Evolutionary conservation across 2,888 invertebrate genomes (phyloP).

Genomic region (Vannuccia rotundouncinata): DNA sequence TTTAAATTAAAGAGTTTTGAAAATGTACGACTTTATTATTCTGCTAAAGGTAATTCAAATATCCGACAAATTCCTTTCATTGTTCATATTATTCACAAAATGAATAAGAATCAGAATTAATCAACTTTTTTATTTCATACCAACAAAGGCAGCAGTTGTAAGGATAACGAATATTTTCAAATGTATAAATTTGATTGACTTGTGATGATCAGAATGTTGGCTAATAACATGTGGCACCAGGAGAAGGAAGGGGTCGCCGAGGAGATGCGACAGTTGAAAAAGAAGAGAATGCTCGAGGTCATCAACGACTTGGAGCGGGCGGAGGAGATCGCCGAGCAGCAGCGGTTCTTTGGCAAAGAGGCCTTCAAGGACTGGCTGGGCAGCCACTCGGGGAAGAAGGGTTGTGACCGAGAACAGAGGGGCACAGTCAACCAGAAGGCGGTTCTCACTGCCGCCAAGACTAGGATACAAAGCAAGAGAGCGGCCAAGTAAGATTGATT

Average conservation of each 20-base stretch:
- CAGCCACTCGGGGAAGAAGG: not conserved
- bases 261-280: constrained; percentile 50
- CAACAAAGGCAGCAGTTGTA: no score
- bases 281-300: constrained; percentile 51
- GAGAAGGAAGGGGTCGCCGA: constrained; percentile 51
- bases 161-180: no score
- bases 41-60: no score
- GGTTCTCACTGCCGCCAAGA: not conserved
- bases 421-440: not conserved
- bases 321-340: constrained; percentile 47
- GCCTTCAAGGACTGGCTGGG: constrained; percentile 45
- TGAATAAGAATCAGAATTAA: no score
- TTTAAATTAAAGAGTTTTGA: no score
- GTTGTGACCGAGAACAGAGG: not conserved
- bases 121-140: no score
- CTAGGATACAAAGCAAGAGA: not conserved
- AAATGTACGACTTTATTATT: no score
- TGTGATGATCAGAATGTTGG: constrained; percentile 54
- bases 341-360: constrained; percentile 45
- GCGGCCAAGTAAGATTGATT: not conserved
- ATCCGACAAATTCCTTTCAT: no score
- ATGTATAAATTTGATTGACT: no score
- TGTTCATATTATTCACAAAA: no score
- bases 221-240: constrained; percentile 54
- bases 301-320: constrained; percentile 50